Evolutionary conservation across 2,888 invertebrate genomes (phyloP).

Genomic region (Charanyca ferruginea): DNA sequence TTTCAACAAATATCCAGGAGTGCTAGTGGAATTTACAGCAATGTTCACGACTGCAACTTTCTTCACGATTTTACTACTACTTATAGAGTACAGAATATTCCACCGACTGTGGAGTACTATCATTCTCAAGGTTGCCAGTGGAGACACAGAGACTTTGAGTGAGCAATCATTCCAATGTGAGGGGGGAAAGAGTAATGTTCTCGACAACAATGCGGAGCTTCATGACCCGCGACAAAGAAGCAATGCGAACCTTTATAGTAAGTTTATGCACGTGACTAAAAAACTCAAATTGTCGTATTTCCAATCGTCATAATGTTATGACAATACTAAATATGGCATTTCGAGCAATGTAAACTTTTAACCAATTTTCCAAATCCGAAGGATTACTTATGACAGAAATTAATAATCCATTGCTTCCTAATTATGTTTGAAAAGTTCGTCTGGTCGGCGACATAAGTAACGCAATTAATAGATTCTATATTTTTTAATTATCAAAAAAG

Average conservation of each 20-base stretch:
- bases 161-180: slow-evolving; percentile 64
- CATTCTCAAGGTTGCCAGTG: slow-evolving; percentile 50
- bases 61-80: slow-evolving; percentile 71
- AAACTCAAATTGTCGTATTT: not conserved
- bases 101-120: slow-evolving; percentile 65
- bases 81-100: slow-evolving; percentile 79
- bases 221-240: slow-evolving; percentile 24
- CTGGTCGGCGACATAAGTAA: too few species aligned
- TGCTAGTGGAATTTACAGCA: slow-evolving; percentile 74
- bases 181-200: slow-evolving; percentile 71
- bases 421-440: too few species aligned
- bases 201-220: slow-evolving; percentile 68
- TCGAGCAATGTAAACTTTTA: too few species aligned
- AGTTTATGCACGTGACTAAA: not conserved
- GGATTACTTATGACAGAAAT: too few species aligned
- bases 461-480: too few species aligned
- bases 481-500: too few species aligned
- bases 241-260: slow-evolving; percentile 9
- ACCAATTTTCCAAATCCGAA: too few species aligned
- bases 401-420: too few species aligned
- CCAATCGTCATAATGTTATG: not conserved
- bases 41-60: slow-evolving; percentile 70
- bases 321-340: not conserved
- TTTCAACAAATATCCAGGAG: slow-evolving; percentile 68
- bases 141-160: slow-evolving; percentile 48